Conservation (phyloP, 2,888 invertebrate genomes). For the Eupelmus urozonus region DNA sequence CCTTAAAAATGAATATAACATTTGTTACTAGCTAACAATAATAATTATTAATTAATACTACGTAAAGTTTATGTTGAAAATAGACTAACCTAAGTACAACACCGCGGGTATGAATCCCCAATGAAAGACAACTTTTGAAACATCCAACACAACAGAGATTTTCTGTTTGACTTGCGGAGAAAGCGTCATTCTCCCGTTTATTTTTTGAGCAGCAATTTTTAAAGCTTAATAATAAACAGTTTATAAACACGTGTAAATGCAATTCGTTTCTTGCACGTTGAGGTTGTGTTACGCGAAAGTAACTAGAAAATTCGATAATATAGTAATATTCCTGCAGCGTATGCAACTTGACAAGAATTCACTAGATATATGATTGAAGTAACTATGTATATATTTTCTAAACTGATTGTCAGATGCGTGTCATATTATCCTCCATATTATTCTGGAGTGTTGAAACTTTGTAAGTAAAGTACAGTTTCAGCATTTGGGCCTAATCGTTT, state of each 20-base stretch:
- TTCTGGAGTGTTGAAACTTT: too few species aligned
- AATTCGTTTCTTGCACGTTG: background rate
- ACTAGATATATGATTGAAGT: background rate
- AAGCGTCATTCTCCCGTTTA: slow-evolving; percentile 69
- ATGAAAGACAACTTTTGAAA: slow-evolving; percentile 82
- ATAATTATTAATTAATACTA: slow-evolving; percentile 9
- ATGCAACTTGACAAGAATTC: slow-evolving; percentile 2
- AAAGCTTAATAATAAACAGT: slow-evolving; percentile 2
- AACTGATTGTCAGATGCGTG: background rate
- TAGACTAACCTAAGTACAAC: slow-evolving; percentile 83
- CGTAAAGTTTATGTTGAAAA: background rate
- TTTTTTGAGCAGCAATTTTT: slow-evolving; percentile 54
- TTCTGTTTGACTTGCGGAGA: slow-evolving; percentile 82
- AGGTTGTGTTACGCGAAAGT: background rate
- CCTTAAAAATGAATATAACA: slow-evolving; percentile 77
- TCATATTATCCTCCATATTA: too few species aligned
- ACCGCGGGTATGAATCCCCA: slow-evolving; percentile 86
- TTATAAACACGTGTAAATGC: slow-evolving; percentile 28
- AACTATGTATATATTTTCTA: slow-evolving; percentile 5
- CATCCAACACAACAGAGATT: slow-evolving; percentile 80
- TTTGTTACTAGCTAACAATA: background rate
- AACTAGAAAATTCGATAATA: slow-evolving; percentile 5
- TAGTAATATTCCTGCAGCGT: slow-evolving; percentile 21
- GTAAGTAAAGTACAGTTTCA: too few species aligned
- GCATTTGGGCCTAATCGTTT: background rate